Base-by-base conservation (phyloP, 2,888 invertebrate species). In the Dryobotodes eremita region DNA sequence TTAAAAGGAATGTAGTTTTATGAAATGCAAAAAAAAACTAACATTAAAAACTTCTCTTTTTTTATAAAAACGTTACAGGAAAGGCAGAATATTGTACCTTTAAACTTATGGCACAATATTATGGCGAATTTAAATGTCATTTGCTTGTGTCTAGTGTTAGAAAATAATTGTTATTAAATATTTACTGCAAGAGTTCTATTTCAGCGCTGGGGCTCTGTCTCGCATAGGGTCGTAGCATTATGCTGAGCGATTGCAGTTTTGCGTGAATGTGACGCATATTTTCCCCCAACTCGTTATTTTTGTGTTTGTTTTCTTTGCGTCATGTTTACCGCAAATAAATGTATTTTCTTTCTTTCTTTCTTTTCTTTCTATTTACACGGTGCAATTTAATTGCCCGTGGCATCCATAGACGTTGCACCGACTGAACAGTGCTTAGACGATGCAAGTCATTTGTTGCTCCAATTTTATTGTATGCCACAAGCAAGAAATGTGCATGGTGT, bases 1-100 rank as follows among this genome's bases (percentile, higher is more conserved):
- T 26, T 26, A 26, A 55, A 36, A 74, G 82, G 85, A 82, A 82
- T 82, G 85, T 80, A n/a, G 42, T 62, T 57, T 55, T n/a, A 23
- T 53, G 5, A 72, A 79, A 55, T 65, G 69, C 59, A 31, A 46
- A 53, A 36, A 4, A 26, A 50, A 75, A 75, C 20, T 48, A 36
- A 48, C 1, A 20, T 57, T 26, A n/a, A 1, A 57, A 20, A 10
- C 42, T 31, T 23, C n/a, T 31, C 7, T 23, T 13, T 46, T 15
- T 31, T 46, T 1, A 31, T n/a, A 46, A 23, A 55, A 20, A 15
- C 1, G n/a, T 48, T 76, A 75, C 10, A 57, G 31, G 3, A 46
- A 17, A 59, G 20, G 46, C 7, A 36, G 53, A 75, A 48, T 76
- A 76, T 75, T 59, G 75, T n/a, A 57, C 57, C 75, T 76, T 36